Percentiles rank a stretch among this genome's conserved stretches.
These are phyloP conservation scores for Drosophila pruinosa DNA, from an alignment of 1,140 invertebrate genomes.

Conservation along the genomic window DNA sequence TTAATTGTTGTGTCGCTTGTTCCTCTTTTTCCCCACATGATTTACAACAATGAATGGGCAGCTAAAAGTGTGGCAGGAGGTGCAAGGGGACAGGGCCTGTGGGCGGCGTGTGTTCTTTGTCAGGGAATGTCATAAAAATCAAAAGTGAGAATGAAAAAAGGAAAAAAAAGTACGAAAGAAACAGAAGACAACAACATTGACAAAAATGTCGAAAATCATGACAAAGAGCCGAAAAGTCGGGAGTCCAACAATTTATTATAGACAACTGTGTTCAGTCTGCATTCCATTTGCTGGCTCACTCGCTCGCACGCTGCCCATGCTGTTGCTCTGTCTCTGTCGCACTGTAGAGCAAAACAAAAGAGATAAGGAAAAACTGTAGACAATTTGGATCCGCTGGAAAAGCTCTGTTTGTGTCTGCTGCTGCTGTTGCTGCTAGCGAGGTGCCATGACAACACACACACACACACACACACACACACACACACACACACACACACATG, in stretches of 20 bases:
- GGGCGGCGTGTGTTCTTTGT: constrained; percentile 7
- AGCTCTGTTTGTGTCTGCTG: constrained; percentile 20
- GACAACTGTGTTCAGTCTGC: constrained; percentile 62
- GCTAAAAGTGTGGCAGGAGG: neutral
- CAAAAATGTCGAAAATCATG: constrained; percentile 49
- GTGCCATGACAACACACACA: constrained; percentile 61
- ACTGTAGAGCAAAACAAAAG: no score
- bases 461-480: neutral
- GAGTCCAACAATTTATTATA: constrained; percentile 64
- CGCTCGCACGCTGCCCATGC: neutral
- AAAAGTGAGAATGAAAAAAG: constrained; percentile 1
- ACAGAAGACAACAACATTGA: constrained; percentile 13
- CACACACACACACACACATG: constrained; percentile 2
- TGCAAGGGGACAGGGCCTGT: constrained; percentile 13
- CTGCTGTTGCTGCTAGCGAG: constrained; percentile 5
- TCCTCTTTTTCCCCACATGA: constrained; percentile 15
- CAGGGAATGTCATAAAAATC: constrained; percentile 50
- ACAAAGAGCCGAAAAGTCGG: constrained; percentile 31
- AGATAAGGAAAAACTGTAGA: constrained; percentile 33
- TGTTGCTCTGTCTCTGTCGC: neutral
- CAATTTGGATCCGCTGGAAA: constrained; percentile 43
- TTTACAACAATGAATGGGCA: neutral
- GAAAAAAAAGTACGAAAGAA: constrained; percentile 18
- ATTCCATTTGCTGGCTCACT: constrained; percentile 23
- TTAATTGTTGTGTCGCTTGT: constrained; percentile 27